Evolutionary conservation across 2,888 invertebrate species (phyloP).

Genomic region (Lithodes maja): DNA sequence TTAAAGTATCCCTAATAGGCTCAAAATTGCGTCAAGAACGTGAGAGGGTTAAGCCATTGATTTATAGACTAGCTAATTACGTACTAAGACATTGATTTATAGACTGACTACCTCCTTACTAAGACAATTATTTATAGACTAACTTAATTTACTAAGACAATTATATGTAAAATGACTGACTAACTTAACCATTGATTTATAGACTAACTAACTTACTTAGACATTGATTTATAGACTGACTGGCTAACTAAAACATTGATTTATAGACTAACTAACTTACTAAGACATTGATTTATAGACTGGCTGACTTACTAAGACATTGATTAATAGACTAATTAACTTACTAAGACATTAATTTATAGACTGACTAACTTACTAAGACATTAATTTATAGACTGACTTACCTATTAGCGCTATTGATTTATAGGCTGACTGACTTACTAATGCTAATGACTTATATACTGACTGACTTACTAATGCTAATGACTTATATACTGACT

Average conservation of each 20-base stretch:
- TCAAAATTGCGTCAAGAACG: too few relatives aligned
- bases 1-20: too few relatives aligned
- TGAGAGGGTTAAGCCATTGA: too few relatives aligned
- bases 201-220: background rate
- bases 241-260: background rate
- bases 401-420: background rate
- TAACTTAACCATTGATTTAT: background rate
- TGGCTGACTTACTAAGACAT: background rate
- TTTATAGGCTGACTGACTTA: background rate
- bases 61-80: too few relatives aligned
- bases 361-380: background rate
- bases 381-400: background rate
- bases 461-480: conserved; percentile 24
- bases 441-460: background rate
- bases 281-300: conserved; percentile 6
- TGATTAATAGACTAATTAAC: background rate
- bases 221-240: background rate
- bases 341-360: background rate
- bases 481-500: background rate
- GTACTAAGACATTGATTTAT: background rate
- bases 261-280: background rate
- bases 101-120: background rate
- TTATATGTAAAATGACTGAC: background rate
- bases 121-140: background rate
- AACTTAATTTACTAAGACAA: background rate